Evolutionary conservation across 2,888 invertebrate genomes (phyloP).

Genomic region (Stegophylla sp.): DNA sequence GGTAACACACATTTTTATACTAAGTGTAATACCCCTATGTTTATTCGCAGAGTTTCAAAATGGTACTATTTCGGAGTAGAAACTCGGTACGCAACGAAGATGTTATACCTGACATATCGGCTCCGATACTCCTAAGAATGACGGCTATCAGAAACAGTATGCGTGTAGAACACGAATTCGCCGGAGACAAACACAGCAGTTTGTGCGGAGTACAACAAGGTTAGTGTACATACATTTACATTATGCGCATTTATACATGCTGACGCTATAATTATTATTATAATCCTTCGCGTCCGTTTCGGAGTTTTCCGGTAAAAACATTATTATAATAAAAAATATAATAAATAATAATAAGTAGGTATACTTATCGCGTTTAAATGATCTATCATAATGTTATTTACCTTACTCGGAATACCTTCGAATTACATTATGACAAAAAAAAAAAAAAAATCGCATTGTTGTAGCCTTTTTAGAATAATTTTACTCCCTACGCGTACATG

Average conservation of each 20-base stretch:
- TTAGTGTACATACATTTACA: no score
- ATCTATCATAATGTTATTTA: no score
- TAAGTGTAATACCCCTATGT: no score
- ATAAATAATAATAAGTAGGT: no score
- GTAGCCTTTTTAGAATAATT: conserved; percentile 7
- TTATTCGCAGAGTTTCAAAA: conserved; percentile 25
- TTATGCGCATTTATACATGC: no score
- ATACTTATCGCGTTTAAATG: no score
- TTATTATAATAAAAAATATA: conserved; percentile 10
- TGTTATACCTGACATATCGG: conserved; percentile 57
- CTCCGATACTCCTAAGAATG: conserved; percentile 51
- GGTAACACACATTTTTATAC: no score
- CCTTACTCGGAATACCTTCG: no score
- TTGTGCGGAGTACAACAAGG: conserved; percentile 15
- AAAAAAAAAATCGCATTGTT: background rate
- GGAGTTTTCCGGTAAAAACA: background rate
- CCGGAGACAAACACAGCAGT: conserved; percentile 27
- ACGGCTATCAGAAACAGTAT: conserved; percentile 56
- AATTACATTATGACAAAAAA: conserved; percentile 1
- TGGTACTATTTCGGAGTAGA: conserved; percentile 48
- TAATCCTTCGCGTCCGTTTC: background rate
- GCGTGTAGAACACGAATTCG: conserved; percentile 23
- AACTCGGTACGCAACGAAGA: conserved; percentile 51
- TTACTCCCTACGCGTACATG: background rate
- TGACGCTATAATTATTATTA: background rate